Evolutionary conservation across 2,113 vertebrate genomes (phyloP).

Genomic region (Salvelinus fontinalis): DNA sequence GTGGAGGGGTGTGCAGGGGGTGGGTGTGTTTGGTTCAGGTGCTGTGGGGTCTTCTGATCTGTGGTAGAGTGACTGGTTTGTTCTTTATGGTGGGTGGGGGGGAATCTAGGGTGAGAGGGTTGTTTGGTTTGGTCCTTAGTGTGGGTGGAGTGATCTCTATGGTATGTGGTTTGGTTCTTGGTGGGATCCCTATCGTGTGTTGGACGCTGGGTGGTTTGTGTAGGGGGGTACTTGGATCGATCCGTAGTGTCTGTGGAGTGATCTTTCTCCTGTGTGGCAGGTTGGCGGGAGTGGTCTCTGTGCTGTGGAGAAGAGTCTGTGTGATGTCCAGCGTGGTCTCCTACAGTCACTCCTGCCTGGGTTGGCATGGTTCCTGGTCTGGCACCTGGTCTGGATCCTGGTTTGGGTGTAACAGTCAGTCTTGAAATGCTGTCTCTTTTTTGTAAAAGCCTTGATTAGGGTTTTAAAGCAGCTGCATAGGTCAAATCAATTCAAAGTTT

Average conservation of each 20-base stretch:
- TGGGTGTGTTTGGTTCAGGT: too few relatives aligned
- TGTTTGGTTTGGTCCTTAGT: background rate
- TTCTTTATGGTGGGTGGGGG: background rate
- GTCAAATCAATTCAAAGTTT: too few relatives aligned
- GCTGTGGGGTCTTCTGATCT: background rate
- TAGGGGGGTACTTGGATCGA: background rate
- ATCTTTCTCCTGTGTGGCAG: background rate
- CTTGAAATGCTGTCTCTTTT: too few relatives aligned
- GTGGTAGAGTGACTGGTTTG: constrained; percentile 1
- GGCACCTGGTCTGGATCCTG: background rate
- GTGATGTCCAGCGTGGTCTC: background rate
- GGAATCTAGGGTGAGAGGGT: too few relatives aligned
- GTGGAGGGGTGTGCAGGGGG: constrained; percentile 15
- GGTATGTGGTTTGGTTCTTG: too few relatives aligned
- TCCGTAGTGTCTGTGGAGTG: background rate
- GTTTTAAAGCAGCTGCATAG: background rate
- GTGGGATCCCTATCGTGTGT: background rate
- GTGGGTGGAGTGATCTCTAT: background rate
- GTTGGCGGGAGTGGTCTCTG: background rate
- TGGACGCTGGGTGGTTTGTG: background rate
- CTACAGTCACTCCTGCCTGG: too few relatives aligned
- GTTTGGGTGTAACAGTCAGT: background rate
- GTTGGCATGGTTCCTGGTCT: background rate
- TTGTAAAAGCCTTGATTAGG: too few relatives aligned
- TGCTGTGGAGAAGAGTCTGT: background rate